Base-by-base conservation (phyloP, 2,113 vertebrate genomes). In the Pseudopodoces humilis region DNA sequence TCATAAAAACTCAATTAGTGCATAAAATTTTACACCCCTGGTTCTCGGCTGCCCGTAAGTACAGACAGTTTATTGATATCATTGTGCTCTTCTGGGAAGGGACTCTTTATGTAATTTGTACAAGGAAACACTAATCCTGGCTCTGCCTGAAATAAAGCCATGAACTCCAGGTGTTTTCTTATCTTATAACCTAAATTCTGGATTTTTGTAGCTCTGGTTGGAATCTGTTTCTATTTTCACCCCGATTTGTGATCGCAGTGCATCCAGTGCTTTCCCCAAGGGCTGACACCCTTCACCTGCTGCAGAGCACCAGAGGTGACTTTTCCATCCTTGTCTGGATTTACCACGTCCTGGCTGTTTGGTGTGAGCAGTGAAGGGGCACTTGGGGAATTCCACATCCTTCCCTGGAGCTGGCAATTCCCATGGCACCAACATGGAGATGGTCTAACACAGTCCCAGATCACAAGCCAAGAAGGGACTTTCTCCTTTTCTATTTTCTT, bases 391-490 rank as follows among this genome's bases (percentile, higher is more conserved):
- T 19, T 68, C 53, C 83, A 37, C 10, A 2, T 18, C 60, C 43
- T 41, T 50, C 46, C 64, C 50, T 39, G 18, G 59, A 50, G 55
- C 55, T 50, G 81, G 11, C 46, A 19, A 1, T 6, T 71, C 53
- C 62, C 30, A 4, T 8, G 44, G 17, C 85, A 50, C 52, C 7
- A 0, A 0, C 53, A 1, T 0, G 8, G 53, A 47, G n/a, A 37
- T 1, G 33, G 2, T 13, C 76, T 9, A 7, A 58, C 3, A 0
- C 43, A 31, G 33, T 4, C 44, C 18, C 37, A 31, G 15, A 1
- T 18, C 4, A 3, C 31, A 25, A 7, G 23, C 13, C 58, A 9
- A 50, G 72, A 30, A 60, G 12, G 23, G 64, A 59, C 41, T 6
- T 81, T 46, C 47, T 53, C 15, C 41, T 53, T 15, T 65, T 53